Base-by-base conservation (phyloP, 2,113 vertebrate species). In the Notarius quadriscutis region DNA sequence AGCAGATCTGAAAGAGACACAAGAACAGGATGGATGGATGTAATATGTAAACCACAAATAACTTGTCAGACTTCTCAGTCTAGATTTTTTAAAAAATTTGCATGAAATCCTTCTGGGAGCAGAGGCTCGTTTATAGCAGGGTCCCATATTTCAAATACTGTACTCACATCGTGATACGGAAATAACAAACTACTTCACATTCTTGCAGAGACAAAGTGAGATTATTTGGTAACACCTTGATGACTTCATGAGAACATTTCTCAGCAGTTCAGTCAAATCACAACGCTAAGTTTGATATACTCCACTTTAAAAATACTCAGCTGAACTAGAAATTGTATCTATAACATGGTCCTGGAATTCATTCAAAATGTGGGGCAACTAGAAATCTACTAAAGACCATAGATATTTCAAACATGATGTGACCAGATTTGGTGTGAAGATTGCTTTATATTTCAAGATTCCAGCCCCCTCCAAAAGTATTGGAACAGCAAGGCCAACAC, bases 1-100 rank as follows among this genome's bases (percentile, higher is more conserved):
- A 98, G 93, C 93, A 99, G 94, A 95, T 99, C 98, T 99, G 96
- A 48, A 96, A 96, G 71, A 91, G 83, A 94, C 90, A 81, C n/a
- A 87, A 91, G 67, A 87, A 55, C 58, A 62, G 55, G 71, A 84
- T 41, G 34, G 34, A 41, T 41, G 34, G 34, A 41, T 41, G 34
- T 41, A 41, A 41, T 3, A 41, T 41, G 34, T 84, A 60, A 65
- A 58, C 25, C 22, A 20, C n/a, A 48, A 58, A 84, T 27, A 55
- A 41, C 67, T 15, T 17, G 25, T 51, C 60, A 53, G 82, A 80
- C n/a, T 80, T 58, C 27, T 57, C 9, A 6, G 14, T 83, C 22
- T 41, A 51, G n/a, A 71, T 4, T 1, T 9, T 81, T 41, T 34
- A 25, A 4, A 41, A 67, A 27, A 57, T 7, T 58, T 9, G 60